These are phyloP conservation scores for Girardia tigrina DNA, from an alignment of 2,888 invertebrate species.

Conservation along the genomic window DNA sequence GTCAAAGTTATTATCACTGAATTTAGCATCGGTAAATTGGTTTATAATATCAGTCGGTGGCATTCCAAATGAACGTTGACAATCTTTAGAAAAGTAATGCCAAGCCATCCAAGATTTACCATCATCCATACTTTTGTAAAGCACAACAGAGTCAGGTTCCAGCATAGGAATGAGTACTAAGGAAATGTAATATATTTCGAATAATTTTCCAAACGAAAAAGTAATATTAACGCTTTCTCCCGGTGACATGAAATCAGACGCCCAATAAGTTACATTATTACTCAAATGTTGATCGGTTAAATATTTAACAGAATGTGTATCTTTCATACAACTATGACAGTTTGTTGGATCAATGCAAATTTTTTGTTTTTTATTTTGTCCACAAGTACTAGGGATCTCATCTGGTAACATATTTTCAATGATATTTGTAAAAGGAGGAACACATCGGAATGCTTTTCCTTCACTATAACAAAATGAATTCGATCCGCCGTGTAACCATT, in stretches of 20 bases:
- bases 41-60: constrained; percentile 49
- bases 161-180: constrained; percentile 49
- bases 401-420: background rate
- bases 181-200: constrained; percentile 89
- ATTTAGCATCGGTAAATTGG: background rate
- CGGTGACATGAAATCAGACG: background rate
- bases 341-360: background rate
- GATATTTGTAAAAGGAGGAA: constrained; percentile 4
- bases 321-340: constrained; percentile 17
- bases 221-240: constrained; percentile 64
- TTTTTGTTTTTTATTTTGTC: background rate
- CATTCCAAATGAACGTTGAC: constrained; percentile 73
- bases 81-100: constrained; percentile 88
- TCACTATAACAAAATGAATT: constrained; percentile 17
- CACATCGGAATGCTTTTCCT: constrained; percentile 17
- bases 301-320: background rate
- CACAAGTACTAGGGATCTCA: background rate
- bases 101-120: constrained; percentile 93
- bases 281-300: background rate
- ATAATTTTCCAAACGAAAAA: constrained; percentile 80
- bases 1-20: background rate
- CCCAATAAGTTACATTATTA: background rate
- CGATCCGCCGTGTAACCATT: background rate
- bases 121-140: constrained; percentile 89
- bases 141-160: constrained; percentile 88